Base-by-base conservation (phyloP, 2,113 vertebrate species). In the Oncorhynchus mykiss region DNA sequence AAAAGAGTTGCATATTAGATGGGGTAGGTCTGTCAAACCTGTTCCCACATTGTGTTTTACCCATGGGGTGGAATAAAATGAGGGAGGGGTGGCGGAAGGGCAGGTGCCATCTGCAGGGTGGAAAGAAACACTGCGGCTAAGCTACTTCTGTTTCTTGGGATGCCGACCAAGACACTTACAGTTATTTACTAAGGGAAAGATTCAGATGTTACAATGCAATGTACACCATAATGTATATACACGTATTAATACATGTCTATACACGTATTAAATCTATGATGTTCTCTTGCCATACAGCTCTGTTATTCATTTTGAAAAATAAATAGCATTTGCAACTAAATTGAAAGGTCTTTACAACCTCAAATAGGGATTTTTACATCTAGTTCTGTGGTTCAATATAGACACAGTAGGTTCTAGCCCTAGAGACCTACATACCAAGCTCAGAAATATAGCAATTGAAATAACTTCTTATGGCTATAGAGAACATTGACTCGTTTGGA, bases 11-110 rank as follows among this genome's bases (percentile, higher is more conserved):
- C 92, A 91, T 95, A 95, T 95, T 94, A 95, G 95, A 97, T 94
- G 94, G 93, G 95, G 93, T 92, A 94, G 94, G 96, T 96, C 95
- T 95, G 95, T 97, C 96, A 96, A 92, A 93, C 94, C 93, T 95
- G 96, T 96, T 98, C 95, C 95, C 95, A 86, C 90, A 93, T 92
- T 95, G 94, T 95, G 90, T 96, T 94, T 97, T 96, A 95, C 95
- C 95, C 95, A 95, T 95, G 93, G 91, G 92, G 92, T 93, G 89
- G 92, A 93, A 95, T 93, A 93, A 94, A 95, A 94, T 88, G 92
- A 92, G 87, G 89, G 91, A 80, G 91, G 89, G 49, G 49, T 13
- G 39, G 39, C 39, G 2, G 39, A 45, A 45, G 16, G 51, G 51
- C 90, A 89, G 79, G 13, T 91, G 90, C 92, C 90, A 92, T 94